Conservation (phyloP, 2,113 vertebrate genomes). For the Platysternon megacephalum region DNA sequence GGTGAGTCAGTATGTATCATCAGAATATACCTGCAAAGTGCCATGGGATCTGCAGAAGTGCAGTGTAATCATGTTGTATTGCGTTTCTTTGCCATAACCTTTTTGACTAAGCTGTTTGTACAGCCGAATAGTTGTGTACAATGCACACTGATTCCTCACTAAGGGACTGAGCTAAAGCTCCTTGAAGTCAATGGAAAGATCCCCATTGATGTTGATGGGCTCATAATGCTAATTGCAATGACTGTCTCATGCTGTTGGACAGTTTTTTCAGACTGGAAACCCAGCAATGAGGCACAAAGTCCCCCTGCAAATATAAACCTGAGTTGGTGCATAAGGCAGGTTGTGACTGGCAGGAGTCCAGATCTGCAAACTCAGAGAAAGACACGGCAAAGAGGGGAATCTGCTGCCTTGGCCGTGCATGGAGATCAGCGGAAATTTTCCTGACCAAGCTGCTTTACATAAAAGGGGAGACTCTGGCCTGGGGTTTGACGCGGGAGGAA, state of each 20-base stretch:
- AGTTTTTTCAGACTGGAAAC: conserved; percentile 45
- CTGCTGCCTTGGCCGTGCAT: conserved; percentile 7
- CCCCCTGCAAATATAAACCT: conserved; percentile 1
- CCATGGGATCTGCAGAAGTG: neutral
- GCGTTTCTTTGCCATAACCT: neutral
- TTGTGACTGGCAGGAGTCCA: conserved; percentile 43
- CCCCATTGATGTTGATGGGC: neutral
- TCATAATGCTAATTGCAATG: conserved; percentile 40
- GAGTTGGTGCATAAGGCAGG: conserved; percentile 34
- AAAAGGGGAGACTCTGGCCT: conserved; percentile 50
- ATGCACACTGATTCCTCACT: neutral
- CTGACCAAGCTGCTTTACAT: conserved; percentile 53
- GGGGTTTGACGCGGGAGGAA: conserved; percentile 46
- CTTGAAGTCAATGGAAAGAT: neutral
- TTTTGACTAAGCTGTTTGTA: neutral
- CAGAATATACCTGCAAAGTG: neutral
- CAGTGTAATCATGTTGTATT: neutral
- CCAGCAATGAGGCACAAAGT: neutral
- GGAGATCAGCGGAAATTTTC: conserved; percentile 61
- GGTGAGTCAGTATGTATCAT: neutral
- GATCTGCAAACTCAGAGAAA: conserved; percentile 47
- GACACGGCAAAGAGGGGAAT: conserved; percentile 50
- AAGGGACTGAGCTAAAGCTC: neutral
- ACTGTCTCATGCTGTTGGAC: conserved; percentile 25
- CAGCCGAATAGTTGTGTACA: too few relatives aligned